Evolutionary conservation across 2,113 vertebrate genomes (phyloP), one percentile per base, ranked within the genome.

Genomic region (Physeter macrocephalus): DNA sequence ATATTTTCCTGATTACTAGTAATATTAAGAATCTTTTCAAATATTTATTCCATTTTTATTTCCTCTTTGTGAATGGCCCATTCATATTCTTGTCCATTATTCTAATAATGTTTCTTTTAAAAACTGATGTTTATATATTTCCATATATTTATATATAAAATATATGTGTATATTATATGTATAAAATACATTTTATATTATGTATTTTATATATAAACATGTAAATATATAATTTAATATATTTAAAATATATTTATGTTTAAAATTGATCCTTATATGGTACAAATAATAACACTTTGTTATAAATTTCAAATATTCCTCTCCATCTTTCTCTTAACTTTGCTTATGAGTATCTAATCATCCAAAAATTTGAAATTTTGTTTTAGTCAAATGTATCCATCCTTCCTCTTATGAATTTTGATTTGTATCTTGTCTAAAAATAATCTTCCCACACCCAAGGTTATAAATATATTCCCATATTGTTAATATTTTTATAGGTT

Each of bases 351-450:
- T 82, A 11, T 80, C 82, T 91, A 46, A 64, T 91, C 18, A 71
- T 64, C n/a, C 36, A 82, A 78, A 92, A 62, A 43, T 72, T 87
- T 84, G n/a, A 95, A 62, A 77, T 67, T 90, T 96, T 74, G 2
- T 75, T 84, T 95, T 88, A 93, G 84, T 46, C 71, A 93, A 80
- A 74, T 64, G 3, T 67, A 52, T 64, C 18, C 14, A 41, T 74
- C 6, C 12, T 75, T 94, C 87, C 27, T 36, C 41, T 77, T 90
- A 78, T 71, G 54, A 64, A 83, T 78, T 97, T 95, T 92, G 9
- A 82, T 95, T 96, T 95, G 34, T 39, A 18, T 82, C 36, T 85
- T 74, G 5, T 57, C 92, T 52, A 75, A 78, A 92, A 89, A 95
- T 80, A 78, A 52, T 31, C 52, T 92, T 94, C 46, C 62, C 59